A percentile compares a stretch with the other conserved stretches of the same genome.
These are phyloP conservation scores for Ametastegia equiseti DNA, from an alignment of 2,888 invertebrate species.

Conservation along the genomic window DNA sequence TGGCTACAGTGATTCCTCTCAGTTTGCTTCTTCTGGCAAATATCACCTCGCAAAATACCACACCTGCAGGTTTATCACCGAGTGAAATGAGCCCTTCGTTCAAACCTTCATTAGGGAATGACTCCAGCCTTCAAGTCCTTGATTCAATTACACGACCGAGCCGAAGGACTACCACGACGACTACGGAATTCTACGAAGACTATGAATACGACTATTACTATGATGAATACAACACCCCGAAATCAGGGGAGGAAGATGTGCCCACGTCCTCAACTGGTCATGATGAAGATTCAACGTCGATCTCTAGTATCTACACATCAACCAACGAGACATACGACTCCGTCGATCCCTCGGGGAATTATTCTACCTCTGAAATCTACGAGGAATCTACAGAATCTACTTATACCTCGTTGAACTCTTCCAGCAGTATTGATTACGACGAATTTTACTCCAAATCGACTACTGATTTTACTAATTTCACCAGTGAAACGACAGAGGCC, in stretches of 20 bases:
- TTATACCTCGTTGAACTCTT: neutral
- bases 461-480: slow-evolving; percentile 47
- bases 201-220: neutral
- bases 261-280: neutral
- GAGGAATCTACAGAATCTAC: neutral
- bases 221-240: neutral
- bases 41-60: neutral
- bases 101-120: slow-evolving; percentile 40
- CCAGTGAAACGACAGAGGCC: slow-evolving; percentile 42
- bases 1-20: slow-evolving; percentile 74
- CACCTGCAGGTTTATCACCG: neutral
- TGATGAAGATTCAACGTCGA: neutral
- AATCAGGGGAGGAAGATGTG: neutral
- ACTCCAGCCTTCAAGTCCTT: neutral
- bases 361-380: neutral
- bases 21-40: slow-evolving; percentile 71
- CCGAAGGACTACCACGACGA: neutral
- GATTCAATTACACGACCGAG: neutral
- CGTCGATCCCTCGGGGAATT: neutral
- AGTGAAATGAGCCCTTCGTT: neutral
- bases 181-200: neutral
- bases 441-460: neutral
- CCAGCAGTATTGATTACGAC: neutral
- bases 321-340: neutral
- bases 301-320: neutral